phyloP scores from a whole-genome alignment of 1,140 invertebrate species.

The Maconellicoccus hirsutus region DNA sequence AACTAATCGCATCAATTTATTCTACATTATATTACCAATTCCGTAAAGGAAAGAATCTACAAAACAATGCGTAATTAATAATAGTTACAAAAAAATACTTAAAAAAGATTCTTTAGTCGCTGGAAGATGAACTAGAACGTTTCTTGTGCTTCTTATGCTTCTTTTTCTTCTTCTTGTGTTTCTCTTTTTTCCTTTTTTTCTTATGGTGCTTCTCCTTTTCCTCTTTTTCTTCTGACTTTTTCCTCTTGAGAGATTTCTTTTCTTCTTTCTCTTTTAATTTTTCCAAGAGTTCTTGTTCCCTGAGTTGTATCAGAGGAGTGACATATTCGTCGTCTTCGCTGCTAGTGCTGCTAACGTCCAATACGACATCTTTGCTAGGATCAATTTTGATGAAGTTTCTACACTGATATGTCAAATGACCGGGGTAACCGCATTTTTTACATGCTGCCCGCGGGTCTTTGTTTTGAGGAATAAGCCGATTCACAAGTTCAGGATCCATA shows the following conservation, averaged over 20 bases:
- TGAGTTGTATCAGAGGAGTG: conserved; percentile 65
- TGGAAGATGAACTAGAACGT: background rate
- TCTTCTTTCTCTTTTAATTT: conserved; percentile 43
- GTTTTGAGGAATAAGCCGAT: background rate
- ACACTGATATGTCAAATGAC: conserved; percentile 92
- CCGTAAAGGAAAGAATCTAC: too few species aligned
- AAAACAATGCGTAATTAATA: too few species aligned
- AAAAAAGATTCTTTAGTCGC: too few species aligned
- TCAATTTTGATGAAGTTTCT: conserved; percentile 87
- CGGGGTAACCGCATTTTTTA: conserved; percentile 87
- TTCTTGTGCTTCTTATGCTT: background rate
- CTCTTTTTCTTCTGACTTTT: conserved; percentile 34
- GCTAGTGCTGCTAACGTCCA: conserved; percentile 92
- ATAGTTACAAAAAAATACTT: too few species aligned
- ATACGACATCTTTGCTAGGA: conserved; percentile 75
- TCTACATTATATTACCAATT: too few species aligned
- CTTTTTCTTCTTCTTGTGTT: conserved; percentile 36
- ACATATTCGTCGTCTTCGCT: conserved; percentile 62
- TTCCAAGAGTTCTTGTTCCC: conserved; percentile 56
- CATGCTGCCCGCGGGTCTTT: conserved; percentile 53
- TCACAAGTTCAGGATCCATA: background rate
- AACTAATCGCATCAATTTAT: too few species aligned
- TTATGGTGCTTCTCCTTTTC: conserved; percentile 29
- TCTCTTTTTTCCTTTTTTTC: conserved; percentile 35
- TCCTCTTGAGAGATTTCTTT: conserved; percentile 39